Conservation (phyloP, 2,888 invertebrate species). For the Sepioteuthis lessoniana region DNA sequence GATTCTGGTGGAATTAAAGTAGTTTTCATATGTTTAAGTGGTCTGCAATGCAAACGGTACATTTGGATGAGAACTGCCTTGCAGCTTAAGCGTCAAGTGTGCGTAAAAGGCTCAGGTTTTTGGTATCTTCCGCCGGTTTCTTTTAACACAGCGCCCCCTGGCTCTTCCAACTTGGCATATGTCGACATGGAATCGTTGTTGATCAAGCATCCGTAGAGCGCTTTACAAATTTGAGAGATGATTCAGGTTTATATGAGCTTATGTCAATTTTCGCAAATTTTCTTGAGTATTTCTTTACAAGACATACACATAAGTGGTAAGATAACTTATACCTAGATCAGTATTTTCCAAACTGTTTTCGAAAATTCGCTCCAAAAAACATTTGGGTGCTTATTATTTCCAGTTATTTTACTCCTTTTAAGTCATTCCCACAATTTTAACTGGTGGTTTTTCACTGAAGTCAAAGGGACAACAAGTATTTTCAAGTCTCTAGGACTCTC, state of each 20-base stretch:
- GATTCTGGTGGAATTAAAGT: not conserved
- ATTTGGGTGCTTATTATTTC: too few relatives aligned
- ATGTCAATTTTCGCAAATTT: too few relatives aligned
- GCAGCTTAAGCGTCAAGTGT: constrained; percentile 1
- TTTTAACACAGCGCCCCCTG: not conserved
- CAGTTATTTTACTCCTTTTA: too few relatives aligned
- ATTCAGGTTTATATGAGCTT: not conserved
- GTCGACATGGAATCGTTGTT: constrained; percentile 20
- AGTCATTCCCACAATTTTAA: too few relatives aligned
- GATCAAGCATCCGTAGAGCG: not conserved
- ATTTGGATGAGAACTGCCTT: not conserved
- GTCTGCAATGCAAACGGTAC: not conserved
- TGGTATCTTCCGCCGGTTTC: not conserved
- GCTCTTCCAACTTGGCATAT: not conserved
- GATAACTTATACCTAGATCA: too few relatives aligned
- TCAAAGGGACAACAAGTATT: too few relatives aligned
- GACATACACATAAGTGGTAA: too few relatives aligned
- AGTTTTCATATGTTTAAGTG: not conserved
- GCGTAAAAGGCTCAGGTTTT: not conserved
- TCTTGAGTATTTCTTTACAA: too few relatives aligned
- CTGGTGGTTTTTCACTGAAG: too few relatives aligned
- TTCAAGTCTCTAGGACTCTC: too few relatives aligned
- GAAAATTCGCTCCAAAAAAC: too few relatives aligned
- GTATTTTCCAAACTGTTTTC: too few relatives aligned
- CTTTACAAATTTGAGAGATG: not conserved